phyloP scores from a whole-genome alignment of 1,140 invertebrate genomes.

The Pomacea maculata region DNA sequence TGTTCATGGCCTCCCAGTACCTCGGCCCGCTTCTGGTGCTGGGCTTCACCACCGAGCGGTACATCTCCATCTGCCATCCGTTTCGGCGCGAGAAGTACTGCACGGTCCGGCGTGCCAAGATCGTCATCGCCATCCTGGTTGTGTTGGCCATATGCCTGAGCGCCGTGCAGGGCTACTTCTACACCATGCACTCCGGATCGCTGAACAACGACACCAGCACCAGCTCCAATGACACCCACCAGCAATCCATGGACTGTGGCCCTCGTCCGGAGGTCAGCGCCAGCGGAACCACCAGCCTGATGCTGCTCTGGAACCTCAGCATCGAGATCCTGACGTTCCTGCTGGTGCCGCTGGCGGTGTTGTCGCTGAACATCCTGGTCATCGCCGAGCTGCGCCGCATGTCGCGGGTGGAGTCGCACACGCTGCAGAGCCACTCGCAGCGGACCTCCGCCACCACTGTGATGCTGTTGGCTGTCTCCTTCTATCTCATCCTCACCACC shows the following conservation, averaged over 20 bases:
- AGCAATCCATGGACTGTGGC: neutral
- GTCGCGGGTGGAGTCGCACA: constrained; percentile 45
- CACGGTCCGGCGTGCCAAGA: constrained; percentile 82
- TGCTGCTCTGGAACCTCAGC: constrained; percentile 52
- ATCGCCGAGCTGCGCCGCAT: constrained; percentile 57
- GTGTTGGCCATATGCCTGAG: constrained; percentile 38
- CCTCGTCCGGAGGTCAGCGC: constrained; percentile 34
- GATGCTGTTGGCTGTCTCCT: constrained; percentile 62
- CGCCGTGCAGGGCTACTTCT: constrained; percentile 59
- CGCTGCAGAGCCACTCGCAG: constrained; percentile 37
- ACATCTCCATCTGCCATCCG: constrained; percentile 95
- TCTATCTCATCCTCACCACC: constrained; percentile 63
- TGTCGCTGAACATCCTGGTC: constrained; percentile 61
- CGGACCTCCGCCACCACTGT: constrained; percentile 58
- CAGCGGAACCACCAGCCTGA: constrained; percentile 38
- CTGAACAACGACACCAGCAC: neutral
- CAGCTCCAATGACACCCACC: neutral
- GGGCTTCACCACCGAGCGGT: constrained; percentile 93
- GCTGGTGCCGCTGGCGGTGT: constrained; percentile 54
- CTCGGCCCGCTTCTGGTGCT: constrained; percentile 62
- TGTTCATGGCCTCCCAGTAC: constrained; percentile 58
- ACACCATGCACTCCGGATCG: constrained; percentile 25
- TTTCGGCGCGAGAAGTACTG: constrained; percentile 69
- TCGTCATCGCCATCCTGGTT: constrained; percentile 44
- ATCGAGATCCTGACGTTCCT: constrained; percentile 58